Evolutionary conservation across 2,888 invertebrate species (phyloP), one percentile per base, ranked within the genome.

Genomic region (Steromphala cineraria): DNA sequence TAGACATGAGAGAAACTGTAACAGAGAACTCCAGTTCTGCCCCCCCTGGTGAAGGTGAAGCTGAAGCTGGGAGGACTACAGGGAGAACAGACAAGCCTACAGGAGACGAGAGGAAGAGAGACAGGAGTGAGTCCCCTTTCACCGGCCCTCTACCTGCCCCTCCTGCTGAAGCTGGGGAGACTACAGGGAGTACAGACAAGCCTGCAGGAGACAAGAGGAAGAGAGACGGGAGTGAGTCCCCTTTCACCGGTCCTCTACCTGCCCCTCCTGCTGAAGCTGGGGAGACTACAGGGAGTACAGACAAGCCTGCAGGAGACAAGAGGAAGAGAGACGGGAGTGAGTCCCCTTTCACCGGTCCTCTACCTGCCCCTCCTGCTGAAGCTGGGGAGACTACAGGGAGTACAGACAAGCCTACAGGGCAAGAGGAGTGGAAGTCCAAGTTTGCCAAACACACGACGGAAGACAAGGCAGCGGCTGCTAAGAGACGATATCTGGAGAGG

Each of bases 401-500:
- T 8, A 80, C 76, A 28, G 81, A 76, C 7, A 53, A 67, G 31
- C 28, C 53, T 21, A 13, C 46, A 46, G 46, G 46, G 5, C 21
- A 53, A 17, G 79, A 75, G 4, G 13, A 46, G 21, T 53, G 21
- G 10, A 80, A 83, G 40, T 55, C 80, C 3, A 90, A 88, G 79
- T 89, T 87, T 83, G 87, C 86, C 10, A 82, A 86, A 74, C 84
- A 86, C 40, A 89, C 89, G n/a, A 86, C 87, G 40, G 87, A 82
- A 2, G 80, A 78, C 19, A 84, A 84, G 15, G 81, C 88, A 7
- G 81, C 83, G 46, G 90, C 87, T 75, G 90, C 90, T 2, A 85
- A 83, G 76, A 85, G 85, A 52, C 77, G 91, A 46, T 91, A 89
- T 80, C 83, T 91, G 56, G 87, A 83, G 7, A 83, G 89, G 71